These are phyloP conservation scores for Bucorvus abyssinicus DNA, from an alignment of 2,797 vertebrate species.

Conservation along the genomic window DNA sequence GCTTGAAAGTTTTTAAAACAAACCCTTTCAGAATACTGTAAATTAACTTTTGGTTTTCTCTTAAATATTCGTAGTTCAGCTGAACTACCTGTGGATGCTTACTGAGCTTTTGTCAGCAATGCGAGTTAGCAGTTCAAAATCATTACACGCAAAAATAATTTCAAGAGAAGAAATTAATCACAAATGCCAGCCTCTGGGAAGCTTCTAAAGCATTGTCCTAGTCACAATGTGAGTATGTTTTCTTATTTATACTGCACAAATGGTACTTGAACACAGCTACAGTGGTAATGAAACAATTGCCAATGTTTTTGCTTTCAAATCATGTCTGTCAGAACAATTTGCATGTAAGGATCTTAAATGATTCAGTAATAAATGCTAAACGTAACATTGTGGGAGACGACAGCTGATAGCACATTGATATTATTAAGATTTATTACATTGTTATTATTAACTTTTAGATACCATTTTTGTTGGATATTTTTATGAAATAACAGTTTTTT, in stretches of 20 bases:
- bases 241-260: background rate
- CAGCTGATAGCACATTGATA: background rate
- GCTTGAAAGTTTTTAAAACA: background rate
- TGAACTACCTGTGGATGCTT: background rate
- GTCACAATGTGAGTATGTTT: background rate
- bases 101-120: background rate
- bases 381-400: background rate
- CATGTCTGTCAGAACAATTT: slow-evolving; percentile 27
- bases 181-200: background rate
- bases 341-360: background rate
- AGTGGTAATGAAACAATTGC: slow-evolving; percentile 10
- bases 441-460: background rate
- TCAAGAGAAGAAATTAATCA: background rate
- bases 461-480: background rate
- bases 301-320: slow-evolving; percentile 33
- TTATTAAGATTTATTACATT: background rate
- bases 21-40: background rate
- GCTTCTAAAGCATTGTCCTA: background rate
- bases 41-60: background rate
- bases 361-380: slow-evolving; percentile 11
- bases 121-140: background rate
- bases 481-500: background rate
- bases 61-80: background rate
- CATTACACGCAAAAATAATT: background rate
- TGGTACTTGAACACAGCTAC: background rate